Conservation (phyloP, 1,140 invertebrate species). For the Cotesia typhae region DNA sequence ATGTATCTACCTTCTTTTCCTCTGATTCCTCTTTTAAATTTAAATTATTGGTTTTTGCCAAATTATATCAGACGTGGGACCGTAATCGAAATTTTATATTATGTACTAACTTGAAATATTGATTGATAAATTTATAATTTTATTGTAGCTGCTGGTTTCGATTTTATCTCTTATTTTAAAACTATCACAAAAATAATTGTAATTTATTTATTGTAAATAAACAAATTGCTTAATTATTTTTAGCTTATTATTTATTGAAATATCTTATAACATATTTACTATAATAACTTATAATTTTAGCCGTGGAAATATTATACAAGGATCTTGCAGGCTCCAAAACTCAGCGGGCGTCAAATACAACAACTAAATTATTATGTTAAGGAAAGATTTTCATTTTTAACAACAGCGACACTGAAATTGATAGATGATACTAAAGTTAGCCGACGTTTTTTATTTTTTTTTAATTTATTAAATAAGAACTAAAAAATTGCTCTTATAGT, state of each 20-base stretch:
- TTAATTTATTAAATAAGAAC: no score
- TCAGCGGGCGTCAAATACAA: slow-evolving; percentile 38
- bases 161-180: no score
- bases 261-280: not conserved
- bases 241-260: not conserved
- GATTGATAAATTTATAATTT: not conserved
- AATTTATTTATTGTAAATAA: slow-evolving; percentile 67
- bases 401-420: no score
- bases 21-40: slow-evolving; percentile 7
- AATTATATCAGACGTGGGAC: slow-evolving; percentile 55
- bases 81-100: slow-evolving; percentile 52
- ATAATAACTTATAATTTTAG: no score
- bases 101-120: slow-evolving; percentile 41
- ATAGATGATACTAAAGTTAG: no score
- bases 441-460: no score
- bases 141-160: slow-evolving; percentile 43
- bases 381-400: slow-evolving; percentile 19
- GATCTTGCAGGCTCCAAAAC: not conserved
- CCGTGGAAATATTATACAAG: not conserved
- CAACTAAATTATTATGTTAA: slow-evolving; percentile 33
- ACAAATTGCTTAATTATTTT: slow-evolving; percentile 53
- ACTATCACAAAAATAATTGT: slow-evolving; percentile 56
- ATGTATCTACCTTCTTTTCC: no score
- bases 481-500: no score
- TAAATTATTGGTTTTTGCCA: slow-evolving; percentile 44